Conservation (phyloP, 1,140 invertebrate species). For the Ips typographus region DNA sequence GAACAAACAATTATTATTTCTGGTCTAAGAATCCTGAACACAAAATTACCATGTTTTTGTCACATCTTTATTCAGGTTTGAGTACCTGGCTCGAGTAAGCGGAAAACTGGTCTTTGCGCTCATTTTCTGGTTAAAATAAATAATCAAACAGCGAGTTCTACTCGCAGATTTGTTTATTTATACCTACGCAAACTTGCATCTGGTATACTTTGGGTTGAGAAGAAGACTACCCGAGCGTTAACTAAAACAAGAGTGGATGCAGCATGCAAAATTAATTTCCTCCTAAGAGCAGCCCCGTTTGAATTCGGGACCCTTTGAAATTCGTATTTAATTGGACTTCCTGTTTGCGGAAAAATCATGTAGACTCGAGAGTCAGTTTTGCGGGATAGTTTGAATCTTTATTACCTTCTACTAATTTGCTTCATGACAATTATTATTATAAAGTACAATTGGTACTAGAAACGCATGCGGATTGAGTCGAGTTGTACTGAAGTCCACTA, state of each 20-base stretch:
- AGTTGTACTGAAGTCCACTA: slow-evolving; percentile 2
- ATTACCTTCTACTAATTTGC: not conserved
- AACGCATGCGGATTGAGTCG: not conserved
- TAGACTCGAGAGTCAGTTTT: not conserved
- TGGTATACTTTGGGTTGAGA: not conserved
- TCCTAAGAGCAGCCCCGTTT: not conserved
- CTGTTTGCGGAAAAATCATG: not conserved
- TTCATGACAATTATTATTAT: not conserved
- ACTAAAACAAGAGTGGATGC: not conserved
- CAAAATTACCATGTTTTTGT: no score
- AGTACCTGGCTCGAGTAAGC: no score
- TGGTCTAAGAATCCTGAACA: no score
- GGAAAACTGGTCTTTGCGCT: no score
- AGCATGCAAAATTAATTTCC: slow-evolving; percentile 5
- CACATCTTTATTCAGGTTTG: no score
- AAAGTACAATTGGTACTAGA: slow-evolving; percentile 5
- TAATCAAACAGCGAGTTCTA: no score
- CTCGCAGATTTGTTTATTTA: no score
- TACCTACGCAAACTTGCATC: no score
- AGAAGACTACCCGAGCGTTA: not conserved
- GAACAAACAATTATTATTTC: no score
- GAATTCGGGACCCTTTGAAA: not conserved
- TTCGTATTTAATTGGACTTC: slow-evolving; percentile 1
- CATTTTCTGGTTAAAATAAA: no score
- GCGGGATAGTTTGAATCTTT: not conserved